Percentiles rank a stretch among this genome's conserved stretches.
Evolutionary conservation across 1,140 invertebrate genomes (phyloP).

Genomic region (Subanguina moxae): DNA sequence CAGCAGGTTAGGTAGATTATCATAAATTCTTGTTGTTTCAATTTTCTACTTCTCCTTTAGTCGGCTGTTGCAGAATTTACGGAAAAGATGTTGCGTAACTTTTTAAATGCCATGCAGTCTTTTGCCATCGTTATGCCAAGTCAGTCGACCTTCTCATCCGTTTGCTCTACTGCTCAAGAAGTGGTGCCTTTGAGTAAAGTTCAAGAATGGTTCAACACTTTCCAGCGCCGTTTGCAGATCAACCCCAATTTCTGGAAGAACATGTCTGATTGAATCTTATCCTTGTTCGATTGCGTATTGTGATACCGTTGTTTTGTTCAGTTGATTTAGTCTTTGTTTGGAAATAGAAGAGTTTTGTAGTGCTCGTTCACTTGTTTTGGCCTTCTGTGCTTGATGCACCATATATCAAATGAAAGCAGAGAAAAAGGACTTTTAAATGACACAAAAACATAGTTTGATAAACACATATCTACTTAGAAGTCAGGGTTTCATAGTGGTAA

Average conservation of each 20-base stretch:
- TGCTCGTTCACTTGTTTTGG: too few relatives aligned
- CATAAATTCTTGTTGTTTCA: too few relatives aligned
- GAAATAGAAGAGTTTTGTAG: too few relatives aligned
- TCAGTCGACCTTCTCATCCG: constrained; percentile 4
- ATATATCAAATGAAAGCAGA: too few relatives aligned
- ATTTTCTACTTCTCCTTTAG: constrained; percentile 26
- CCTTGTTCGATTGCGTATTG: neutral
- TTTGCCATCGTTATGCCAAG: constrained; percentile 32
- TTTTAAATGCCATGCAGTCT: constrained; percentile 39
- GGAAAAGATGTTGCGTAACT: constrained; percentile 43
- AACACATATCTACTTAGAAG: too few relatives aligned
- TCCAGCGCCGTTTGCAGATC: constrained; percentile 34
- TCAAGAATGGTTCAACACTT: constrained; percentile 40
- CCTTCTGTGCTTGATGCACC: too few relatives aligned
- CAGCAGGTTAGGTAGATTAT: constrained; percentile 11
- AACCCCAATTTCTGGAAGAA: constrained; percentile 44
- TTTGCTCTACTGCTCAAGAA: constrained; percentile 15
- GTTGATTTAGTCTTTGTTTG: too few relatives aligned
- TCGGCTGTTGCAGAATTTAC: constrained; percentile 25
- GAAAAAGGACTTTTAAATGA: too few relatives aligned
- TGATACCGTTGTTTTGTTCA: too few relatives aligned
- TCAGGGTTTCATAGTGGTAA: too few relatives aligned
- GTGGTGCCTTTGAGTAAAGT: constrained; percentile 33
- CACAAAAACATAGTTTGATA: too few relatives aligned
- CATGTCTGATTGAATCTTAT: constrained; percentile 17